Evolutionary conservation across 2,888 invertebrate genomes (phyloP), one percentile per base, ranked within the genome.

Genomic region (Lasius fuliginosus): DNA sequence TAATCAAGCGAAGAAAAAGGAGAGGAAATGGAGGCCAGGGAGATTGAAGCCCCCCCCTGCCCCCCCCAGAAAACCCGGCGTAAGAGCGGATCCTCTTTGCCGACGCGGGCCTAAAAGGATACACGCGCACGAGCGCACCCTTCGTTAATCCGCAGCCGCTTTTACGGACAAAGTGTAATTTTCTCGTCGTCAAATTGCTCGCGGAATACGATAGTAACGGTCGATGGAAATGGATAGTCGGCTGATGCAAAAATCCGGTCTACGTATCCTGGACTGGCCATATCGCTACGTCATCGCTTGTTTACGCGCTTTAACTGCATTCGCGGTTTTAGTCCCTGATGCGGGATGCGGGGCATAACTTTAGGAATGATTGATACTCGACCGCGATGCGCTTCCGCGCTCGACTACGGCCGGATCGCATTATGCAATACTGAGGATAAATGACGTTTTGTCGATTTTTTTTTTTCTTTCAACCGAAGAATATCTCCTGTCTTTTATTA

Each of bases 161-260:
- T 73, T 79, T 73, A 60, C 33, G 33, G 15, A 46, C 79, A 33
- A 73, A 71, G 73, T 73, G 73, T 79, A 79, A 79, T 79, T 73
- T 79, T 79, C 74, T 33, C 42, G 74, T 58, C 73, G 77, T 46
- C 40, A 69, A 81, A 81, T 74, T 73, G 33, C 75, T 60, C 69
- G 71, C 30, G 68, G 30, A 68, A 42, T 23, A 58, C 71, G 56
- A 77, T 53, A 30, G 68, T n/a, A 56, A 23, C 33, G 12, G 15
- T 23, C 15, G 53, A 36, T 53, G 76, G 36, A 36, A 53, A 11
- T 53, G 40, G 30, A 30, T 36, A 27, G 27, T 18, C n/a, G 27
- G 4, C 40, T 46, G 56, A 53, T 74, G 60, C 36, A 12, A 81
- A 74, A 60, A 62, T 46, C 33, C 42, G 33, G 3, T 49, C 30